These are phyloP conservation scores for Macropodus opercularis DNA, from an alignment of 2,797 vertebrate species.

Conservation along the genomic window DNA sequence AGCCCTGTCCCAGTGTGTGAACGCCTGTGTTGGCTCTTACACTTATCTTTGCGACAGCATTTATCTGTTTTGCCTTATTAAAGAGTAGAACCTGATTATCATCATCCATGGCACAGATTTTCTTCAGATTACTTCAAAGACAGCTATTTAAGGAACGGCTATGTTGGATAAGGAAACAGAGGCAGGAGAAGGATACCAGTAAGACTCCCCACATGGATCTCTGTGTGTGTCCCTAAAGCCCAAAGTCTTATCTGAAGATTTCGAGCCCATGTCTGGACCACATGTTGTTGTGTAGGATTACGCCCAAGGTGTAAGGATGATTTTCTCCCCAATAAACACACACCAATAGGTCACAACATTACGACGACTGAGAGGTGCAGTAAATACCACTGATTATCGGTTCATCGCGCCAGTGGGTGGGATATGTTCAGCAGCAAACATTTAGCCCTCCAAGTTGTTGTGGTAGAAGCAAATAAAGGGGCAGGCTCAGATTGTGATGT, in stretches of 20 bases:
- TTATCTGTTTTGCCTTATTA: constrained; percentile 67
- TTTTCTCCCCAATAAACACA: constrained; percentile 30
- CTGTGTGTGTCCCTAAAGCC: constrained; percentile 29
- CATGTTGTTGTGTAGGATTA: constrained; percentile 49
- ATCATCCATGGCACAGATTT: constrained; percentile 46
- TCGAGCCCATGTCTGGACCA: constrained; percentile 45
- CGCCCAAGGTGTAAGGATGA: constrained; percentile 39
- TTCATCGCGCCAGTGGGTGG: too few relatives aligned
- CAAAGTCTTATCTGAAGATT: constrained; percentile 45
- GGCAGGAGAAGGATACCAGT: constrained; percentile 9
- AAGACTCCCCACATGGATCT: constrained; percentile 19
- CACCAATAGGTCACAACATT: too few relatives aligned
- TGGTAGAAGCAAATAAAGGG: too few relatives aligned
- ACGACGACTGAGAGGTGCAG: too few relatives aligned
- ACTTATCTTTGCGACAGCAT: constrained; percentile 33
- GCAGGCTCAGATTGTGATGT: too few relatives aligned
- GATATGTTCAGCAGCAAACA: too few relatives aligned
- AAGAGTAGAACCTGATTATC: constrained; percentile 63
- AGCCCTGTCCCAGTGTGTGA: background rate
- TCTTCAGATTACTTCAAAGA: constrained; percentile 62
- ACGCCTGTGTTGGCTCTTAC: constrained; percentile 20
- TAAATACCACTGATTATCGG: too few relatives aligned
- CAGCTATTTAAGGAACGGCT: constrained; percentile 38
- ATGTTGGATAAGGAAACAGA: constrained; percentile 33
- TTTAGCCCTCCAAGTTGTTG: too few relatives aligned